These are phyloP conservation scores for Rynchops niger DNA, from an alignment of 2,113 vertebrate species.

Conservation along the genomic window DNA sequence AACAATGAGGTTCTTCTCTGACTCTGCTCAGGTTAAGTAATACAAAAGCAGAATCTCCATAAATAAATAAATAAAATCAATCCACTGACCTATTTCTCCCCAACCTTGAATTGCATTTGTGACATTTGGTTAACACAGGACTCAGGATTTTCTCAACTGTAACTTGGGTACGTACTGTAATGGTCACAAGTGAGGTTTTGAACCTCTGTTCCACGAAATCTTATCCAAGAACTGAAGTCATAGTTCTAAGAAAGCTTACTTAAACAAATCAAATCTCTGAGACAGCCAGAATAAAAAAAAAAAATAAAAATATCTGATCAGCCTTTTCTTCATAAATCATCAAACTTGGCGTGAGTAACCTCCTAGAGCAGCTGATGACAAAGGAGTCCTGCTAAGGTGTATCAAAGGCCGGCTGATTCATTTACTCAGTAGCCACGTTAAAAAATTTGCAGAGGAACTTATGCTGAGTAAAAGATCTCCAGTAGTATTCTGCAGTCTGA, in stretches of 20 bases:
- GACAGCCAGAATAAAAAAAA: slow-evolving; percentile 21
- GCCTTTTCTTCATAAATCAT: slow-evolving; percentile 1
- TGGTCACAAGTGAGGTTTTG: neutral
- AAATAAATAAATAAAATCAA: neutral
- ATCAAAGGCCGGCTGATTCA: slow-evolving; percentile 44
- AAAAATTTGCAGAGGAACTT: slow-evolving; percentile 11
- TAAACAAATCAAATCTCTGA: neutral
- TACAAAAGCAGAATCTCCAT: neutral
- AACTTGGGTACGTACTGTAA: neutral
- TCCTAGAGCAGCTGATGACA: slow-evolving; percentile 46
- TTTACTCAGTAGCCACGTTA: slow-evolving; percentile 35
- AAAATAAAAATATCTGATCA: neutral
- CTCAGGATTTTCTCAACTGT: neutral
- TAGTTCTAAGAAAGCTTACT: neutral
- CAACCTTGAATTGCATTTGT: neutral
- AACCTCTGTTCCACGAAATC: neutral
- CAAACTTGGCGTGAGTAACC: slow-evolving; percentile 22
- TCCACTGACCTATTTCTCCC: neutral
- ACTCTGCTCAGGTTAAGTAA: neutral
- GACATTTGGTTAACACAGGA: neutral
- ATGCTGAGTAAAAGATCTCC: neutral
- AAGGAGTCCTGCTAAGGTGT: slow-evolving; percentile 36
- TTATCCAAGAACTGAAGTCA: neutral
- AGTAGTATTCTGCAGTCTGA: neutral
- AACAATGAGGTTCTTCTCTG: neutral